Percentiles rank a stretch among this genome's conserved stretches.
phyloP scores from a whole-genome alignment of 2,113 vertebrate species.

The Progne subis region DNA sequence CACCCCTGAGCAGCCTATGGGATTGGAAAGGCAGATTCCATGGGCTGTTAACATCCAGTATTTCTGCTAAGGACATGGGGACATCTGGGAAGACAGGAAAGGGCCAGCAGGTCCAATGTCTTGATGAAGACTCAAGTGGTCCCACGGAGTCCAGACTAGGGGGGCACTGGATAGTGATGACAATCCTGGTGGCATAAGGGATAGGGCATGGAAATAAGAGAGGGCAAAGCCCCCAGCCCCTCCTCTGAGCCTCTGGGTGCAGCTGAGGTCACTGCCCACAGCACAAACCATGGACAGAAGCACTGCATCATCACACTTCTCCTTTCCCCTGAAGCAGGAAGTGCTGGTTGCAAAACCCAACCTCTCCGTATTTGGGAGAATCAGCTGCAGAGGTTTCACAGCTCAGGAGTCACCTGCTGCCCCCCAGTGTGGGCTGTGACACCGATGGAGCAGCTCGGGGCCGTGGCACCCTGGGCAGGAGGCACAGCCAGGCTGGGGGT shows the following conservation, averaged over 20 bases:
- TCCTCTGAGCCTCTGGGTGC: neutral
- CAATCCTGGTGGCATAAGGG: neutral
- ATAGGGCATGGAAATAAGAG: neutral
- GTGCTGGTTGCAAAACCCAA: neutral
- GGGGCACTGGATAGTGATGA: neutral
- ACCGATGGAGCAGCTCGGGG: neutral
- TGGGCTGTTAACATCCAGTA: fast-evolving
- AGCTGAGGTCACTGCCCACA: neutral
- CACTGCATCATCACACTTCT: neutral
- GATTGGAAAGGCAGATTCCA: neutral
- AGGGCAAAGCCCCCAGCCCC: neutral
- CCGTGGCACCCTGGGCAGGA: neutral
- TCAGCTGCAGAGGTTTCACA: neutral
- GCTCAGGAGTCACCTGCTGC: neutral
- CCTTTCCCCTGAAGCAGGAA: neutral
- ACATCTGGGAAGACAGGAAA: neutral
- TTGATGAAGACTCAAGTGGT: neutral
- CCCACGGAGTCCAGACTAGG: neutral
- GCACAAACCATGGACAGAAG: neutral
- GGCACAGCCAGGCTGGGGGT: neutral
- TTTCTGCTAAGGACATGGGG: neutral
- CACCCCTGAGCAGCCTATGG: neutral
- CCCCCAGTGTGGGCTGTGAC: neutral
- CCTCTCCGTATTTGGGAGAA: neutral
- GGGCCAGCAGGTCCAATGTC: neutral